A percentile compares a stretch with the other conserved stretches of the same genome.
Conservation (phyloP, 2,888 invertebrate species). For the Ferdinandea cuprea region DNA sequence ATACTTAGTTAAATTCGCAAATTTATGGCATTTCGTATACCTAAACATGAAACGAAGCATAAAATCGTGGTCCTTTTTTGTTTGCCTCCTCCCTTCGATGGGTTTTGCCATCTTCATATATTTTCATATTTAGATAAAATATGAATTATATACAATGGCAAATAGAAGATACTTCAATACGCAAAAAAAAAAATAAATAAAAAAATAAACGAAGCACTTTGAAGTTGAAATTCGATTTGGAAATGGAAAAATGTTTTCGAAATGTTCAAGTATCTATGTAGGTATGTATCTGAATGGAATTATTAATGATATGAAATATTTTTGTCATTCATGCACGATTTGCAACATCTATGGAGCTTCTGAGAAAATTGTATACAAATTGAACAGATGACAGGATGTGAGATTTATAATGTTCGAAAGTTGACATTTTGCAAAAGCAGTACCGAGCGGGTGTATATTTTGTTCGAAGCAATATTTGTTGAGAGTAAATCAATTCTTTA, state of each 20-base stretch:
- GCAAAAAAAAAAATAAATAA: too few relatives aligned
- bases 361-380: conserved; percentile 44
- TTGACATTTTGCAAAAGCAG: background rate
- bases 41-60: conserved; percentile 68
- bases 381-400: conserved; percentile 41
- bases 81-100: background rate
- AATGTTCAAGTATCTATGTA: conserved; percentile 25
- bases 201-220: conserved; percentile 34
- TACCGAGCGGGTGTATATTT: background rate
- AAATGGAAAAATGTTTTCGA: conserved; percentile 34
- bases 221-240: conserved; percentile 70
- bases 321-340: conserved; percentile 28
- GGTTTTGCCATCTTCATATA: conserved; percentile 45
- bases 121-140: conserved; percentile 66
- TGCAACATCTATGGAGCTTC: background rate
- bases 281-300: conserved; percentile 58
- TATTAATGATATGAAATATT: conserved; percentile 54
- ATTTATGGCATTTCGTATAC: conserved; percentile 69
- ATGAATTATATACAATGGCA: conserved; percentile 61
- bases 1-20: conserved; percentile 70
- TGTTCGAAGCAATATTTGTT: background rate
- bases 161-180: conserved; percentile 47
- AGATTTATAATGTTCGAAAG: background rate
- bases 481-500: background rate
- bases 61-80: conserved; percentile 66